Evolutionary conservation across 2,797 vertebrate genomes (phyloP), one percentile per base, ranked within the genome.

Genomic region (Peromyscus eremicus): DNA sequence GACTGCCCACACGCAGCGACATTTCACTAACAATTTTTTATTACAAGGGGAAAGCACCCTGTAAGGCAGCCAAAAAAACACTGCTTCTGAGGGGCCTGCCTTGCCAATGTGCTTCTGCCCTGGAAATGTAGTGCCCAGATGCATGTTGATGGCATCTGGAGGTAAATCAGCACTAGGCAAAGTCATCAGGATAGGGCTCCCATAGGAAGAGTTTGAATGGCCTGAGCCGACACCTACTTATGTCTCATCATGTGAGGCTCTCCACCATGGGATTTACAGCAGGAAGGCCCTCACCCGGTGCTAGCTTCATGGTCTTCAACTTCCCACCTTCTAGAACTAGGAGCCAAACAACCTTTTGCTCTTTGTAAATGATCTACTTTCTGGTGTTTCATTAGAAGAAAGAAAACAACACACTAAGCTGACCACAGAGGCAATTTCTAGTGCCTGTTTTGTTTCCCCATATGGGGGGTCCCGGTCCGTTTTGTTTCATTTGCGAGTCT

Each of bases 351-450:
- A 91, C 37, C 16, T 73, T 81, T 77, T 81, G 68, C 64, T 73
- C 27, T 62, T 88, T 73, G n/a, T 81, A 89, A 62, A 64, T 81
- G 81, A 60, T 81, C 21, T 62, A 43, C 16, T 88, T 60, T 81
- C 66, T 71, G 32, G 73, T 88, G 79, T 93, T 94, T 81, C 52
- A 49, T 88, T 57, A 70, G 21, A 80, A 77, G 62, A 93, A 75
- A 75, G 77, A 27, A 86, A 66, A 14, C 52, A 70, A 46, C 32
- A 70, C 49, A 73, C 2, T n/a, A 62, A 60, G 27, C 23, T 0
- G 19, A 2, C 23, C 71, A 93, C 71, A 66, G 37, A 57, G n/a
- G 57, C 19, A 34, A n/a, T 84, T 85, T 89, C 64, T 43, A 84
- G 12, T 46, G 77, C 52, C 25, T 79, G 21, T 12, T 62, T 46